A percentile compares a stretch with the other conserved stretches of the same genome.
phyloP scores from a whole-genome alignment of 2,888 invertebrate species.

The Incurvaria masculella region DNA sequence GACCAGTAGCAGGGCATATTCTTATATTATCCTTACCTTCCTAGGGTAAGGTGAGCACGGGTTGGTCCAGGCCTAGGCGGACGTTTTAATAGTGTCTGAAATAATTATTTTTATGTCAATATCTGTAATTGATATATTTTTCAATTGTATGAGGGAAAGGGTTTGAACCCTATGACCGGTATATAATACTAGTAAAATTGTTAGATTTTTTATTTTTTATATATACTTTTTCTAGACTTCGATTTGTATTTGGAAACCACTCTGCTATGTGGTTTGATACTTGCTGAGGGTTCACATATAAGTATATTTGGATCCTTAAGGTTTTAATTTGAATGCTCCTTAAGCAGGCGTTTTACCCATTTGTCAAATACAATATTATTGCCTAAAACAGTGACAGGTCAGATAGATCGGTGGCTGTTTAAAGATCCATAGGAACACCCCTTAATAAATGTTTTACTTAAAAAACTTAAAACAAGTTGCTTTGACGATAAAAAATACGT shows the following conservation, averaged over 20 bases:
- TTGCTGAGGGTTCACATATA: slow-evolving; percentile 9
- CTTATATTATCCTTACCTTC: too few relatives aligned
- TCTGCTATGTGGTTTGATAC: slow-evolving; percentile 1
- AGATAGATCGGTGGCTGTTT: slow-evolving; percentile 14
- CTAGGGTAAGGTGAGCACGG: too few relatives aligned
- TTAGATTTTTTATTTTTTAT: slow-evolving; percentile 11
- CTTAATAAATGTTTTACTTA: slow-evolving; percentile 10
- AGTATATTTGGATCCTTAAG: slow-evolving; percentile 7
- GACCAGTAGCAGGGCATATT: too few relatives aligned
- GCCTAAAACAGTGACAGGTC: slow-evolving; percentile 12
- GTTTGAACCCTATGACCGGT: slow-evolving; percentile 7
- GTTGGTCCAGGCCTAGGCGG: too few relatives aligned
- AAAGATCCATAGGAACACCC: slow-evolving; percentile 14
- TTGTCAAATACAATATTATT: slow-evolving; percentile 5
- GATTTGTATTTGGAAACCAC: slow-evolving; percentile 4
- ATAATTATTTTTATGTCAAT: too few relatives aligned
- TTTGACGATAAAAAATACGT: too few relatives aligned
- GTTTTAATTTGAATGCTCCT: slow-evolving; percentile 8
- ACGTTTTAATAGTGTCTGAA: too few relatives aligned
- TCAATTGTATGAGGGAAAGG: slow-evolving; percentile 2
- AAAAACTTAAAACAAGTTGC: slow-evolving; percentile 4
- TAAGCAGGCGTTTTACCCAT: slow-evolving; percentile 7
- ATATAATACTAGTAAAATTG: not conserved
- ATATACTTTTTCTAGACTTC: slow-evolving; percentile 8
- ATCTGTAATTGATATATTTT: not conserved